Percentiles rank a stretch among this genome's conserved stretches.
phyloP scores from a whole-genome alignment of 2,888 invertebrate species.

The Cosmia pyralina region DNA sequence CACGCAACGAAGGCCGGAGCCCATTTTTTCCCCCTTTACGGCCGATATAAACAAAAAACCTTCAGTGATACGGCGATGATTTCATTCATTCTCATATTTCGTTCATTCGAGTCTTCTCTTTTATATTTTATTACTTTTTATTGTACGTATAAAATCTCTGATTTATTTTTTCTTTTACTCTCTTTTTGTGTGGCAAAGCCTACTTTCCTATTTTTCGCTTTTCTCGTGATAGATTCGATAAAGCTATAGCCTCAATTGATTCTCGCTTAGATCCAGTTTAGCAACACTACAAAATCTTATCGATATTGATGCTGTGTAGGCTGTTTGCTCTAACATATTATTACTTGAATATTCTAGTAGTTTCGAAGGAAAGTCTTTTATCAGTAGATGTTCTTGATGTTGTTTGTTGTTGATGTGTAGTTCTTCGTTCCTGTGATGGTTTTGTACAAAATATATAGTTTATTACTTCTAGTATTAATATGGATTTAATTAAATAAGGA shows the following conservation, averaged over 20 bases:
- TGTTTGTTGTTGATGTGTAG: no score
- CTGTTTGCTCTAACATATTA: not conserved
- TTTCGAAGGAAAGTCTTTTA: not conserved
- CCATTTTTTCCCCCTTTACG: constrained; percentile 33
- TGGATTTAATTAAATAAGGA: not conserved
- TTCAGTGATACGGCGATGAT: constrained; percentile 29
- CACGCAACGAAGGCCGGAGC: constrained; percentile 15
- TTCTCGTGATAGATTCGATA: not conserved
- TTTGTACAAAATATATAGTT: not conserved
- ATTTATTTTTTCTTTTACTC: constrained; percentile 3
- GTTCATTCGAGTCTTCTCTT: constrained; percentile 23
- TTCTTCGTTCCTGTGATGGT: not conserved
- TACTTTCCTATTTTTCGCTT: no score
- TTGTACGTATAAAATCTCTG: constrained; percentile 13
- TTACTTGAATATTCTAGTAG: not conserved
- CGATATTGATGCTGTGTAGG: not conserved
- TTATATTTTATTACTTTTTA: constrained; percentile 31
- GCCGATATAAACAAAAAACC: constrained; percentile 11
- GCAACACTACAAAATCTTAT: constrained; percentile 5
- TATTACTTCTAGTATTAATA: not conserved
- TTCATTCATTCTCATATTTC: constrained; percentile 46
- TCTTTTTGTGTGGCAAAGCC: not conserved
- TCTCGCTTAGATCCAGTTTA: constrained; percentile 11
- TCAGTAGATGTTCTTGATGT: not conserved
- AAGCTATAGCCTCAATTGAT: constrained; percentile 23